These are phyloP conservation scores for Bujurquina vittata DNA, from an alignment of 2,113 vertebrate genomes.

Conservation along the genomic window DNA sequence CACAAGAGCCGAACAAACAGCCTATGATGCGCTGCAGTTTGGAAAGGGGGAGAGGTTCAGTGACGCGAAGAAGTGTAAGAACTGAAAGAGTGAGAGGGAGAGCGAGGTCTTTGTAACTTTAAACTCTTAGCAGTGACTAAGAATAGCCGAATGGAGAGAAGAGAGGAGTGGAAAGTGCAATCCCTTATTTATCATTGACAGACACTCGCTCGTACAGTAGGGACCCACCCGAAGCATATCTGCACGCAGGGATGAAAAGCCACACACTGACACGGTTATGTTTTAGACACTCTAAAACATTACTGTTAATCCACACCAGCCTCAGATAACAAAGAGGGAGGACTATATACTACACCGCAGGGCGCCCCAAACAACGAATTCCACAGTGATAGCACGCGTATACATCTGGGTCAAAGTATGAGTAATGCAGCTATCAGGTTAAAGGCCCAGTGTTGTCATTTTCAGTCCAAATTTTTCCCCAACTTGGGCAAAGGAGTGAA, in stretches of 20 bases:
- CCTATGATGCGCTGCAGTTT: conserved; percentile 1
- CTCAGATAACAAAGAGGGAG: not conserved
- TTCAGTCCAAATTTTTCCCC: conserved; percentile 50
- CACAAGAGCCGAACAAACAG: not conserved
- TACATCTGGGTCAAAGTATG: conserved; percentile 32
- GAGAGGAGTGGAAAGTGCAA: conserved; percentile 43
- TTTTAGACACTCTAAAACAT: not conserved
- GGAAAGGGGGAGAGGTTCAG: not conserved
- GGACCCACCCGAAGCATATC: conserved; percentile 39
- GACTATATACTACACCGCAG: not conserved
- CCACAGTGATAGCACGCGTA: conserved; percentile 14
- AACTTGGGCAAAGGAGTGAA: conserved; percentile 46
- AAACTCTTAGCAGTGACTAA: conserved; percentile 72
- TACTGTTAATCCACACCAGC: not conserved
- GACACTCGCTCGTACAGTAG: conserved; percentile 44
- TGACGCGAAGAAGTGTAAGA: not conserved
- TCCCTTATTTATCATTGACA: conserved; percentile 73
- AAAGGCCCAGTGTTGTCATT: conserved; percentile 24
- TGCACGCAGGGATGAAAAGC: conserved; percentile 14
- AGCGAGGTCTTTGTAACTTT: conserved; percentile 73
- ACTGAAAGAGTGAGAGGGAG: conserved; percentile 30
- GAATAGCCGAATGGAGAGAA: conserved; percentile 68
- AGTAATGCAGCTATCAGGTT: conserved; percentile 52
- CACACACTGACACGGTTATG: not conserved
- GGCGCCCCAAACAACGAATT: not conserved